phyloP scores from a whole-genome alignment of 2,113 vertebrate genomes.

The Acinonyx jubatus region DNA sequence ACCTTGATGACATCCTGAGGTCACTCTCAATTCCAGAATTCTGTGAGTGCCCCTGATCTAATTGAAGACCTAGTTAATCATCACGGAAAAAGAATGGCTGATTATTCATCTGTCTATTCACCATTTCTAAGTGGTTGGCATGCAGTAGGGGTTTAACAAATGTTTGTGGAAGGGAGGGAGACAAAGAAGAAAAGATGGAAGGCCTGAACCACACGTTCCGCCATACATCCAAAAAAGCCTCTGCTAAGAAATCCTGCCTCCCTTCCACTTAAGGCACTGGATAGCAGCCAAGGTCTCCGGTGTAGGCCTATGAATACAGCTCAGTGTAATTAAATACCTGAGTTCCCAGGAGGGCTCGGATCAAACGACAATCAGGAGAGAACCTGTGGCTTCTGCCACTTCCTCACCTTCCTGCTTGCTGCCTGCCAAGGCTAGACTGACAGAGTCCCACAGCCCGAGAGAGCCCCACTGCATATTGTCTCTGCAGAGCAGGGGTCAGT shows the following conservation, averaged over 20 bases:
- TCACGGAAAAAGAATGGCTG: background rate
- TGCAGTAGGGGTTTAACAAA: background rate
- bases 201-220: background rate
- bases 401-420: background rate
- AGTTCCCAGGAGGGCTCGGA: background rate
- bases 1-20: background rate
- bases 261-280: background rate
- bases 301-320: background rate
- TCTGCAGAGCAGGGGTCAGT: background rate
- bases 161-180: background rate
- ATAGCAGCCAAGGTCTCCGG: background rate
- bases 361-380: background rate
- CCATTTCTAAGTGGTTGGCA: background rate
- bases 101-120: background rate
- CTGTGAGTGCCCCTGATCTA: too few species aligned
- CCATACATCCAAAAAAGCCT: background rate
- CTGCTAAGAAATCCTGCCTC: background rate
- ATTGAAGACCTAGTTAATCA: background rate
- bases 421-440: too few species aligned
- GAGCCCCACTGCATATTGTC: background rate
- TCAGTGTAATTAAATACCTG: constrained; percentile 51
- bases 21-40: background rate
- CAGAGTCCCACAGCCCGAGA: background rate
- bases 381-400: background rate
- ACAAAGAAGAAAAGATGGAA: background rate